Percentiles rank a stretch among this genome's conserved stretches.
Evolutionary conservation across 2,797 vertebrate species (phyloP).

Genomic region (Odontamblyopus lacepedii): DNA sequence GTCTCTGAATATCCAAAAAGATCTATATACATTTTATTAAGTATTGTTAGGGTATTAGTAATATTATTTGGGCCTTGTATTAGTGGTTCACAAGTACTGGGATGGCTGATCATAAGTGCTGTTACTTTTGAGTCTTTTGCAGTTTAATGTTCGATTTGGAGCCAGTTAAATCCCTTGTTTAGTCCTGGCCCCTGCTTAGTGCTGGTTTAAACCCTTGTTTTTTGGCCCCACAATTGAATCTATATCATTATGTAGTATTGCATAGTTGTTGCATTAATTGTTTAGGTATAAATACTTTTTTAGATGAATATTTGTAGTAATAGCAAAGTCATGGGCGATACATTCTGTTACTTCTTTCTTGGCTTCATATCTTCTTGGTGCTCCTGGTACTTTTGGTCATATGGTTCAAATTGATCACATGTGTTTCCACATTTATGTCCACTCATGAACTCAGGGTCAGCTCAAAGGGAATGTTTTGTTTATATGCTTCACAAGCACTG

Average conservation of each 20-base stretch:
- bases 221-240: no score
- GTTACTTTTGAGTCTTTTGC: not conserved
- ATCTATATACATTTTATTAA: no score
- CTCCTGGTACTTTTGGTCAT: slow-evolving; percentile 13
- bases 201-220: no score
- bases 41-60: no score
- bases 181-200: no score
- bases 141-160: not conserved
- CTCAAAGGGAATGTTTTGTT: slow-evolving; percentile 28
- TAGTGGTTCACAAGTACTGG: not conserved
- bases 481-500: slow-evolving; percentile 19
- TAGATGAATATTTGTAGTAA: not conserved
- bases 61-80: slow-evolving; percentile 12
- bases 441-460: slow-evolving; percentile 10
- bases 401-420: slow-evolving; percentile 34
- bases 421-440: slow-evolving; percentile 27
- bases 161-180: no score
- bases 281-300: not conserved
- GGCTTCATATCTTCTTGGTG: slow-evolving; percentile 25
- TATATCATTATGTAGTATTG: not conserved
- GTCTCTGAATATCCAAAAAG: no score
- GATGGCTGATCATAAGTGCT: not conserved
- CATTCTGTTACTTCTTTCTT: slow-evolving; percentile 18
- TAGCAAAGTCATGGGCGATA: not conserved
- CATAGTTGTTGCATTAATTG: not conserved